phyloP scores from a whole-genome alignment of 64 coral and sea anemone species.

The Pocillopora damicornis region DNA sequence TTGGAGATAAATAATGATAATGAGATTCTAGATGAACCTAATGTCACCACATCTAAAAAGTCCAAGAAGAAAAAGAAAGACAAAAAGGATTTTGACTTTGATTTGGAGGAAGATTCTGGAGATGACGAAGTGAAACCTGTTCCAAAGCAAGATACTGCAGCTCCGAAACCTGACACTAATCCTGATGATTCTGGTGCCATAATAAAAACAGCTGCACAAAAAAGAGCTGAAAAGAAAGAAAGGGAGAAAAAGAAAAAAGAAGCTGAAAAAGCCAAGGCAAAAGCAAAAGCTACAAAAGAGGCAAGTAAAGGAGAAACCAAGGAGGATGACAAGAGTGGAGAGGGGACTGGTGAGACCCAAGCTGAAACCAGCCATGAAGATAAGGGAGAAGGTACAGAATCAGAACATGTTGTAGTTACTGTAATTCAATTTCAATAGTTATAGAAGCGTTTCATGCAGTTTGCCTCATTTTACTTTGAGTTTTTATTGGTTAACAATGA shows the following conservation, averaged over 20 bases:
- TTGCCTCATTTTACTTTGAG: too few species aligned
- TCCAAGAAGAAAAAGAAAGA: slow-evolving; percentile 81
- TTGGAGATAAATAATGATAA: slow-evolving; percentile 30
- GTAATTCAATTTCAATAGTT: too few species aligned
- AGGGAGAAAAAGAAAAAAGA: slow-evolving; percentile 96
- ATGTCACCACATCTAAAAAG: slow-evolving; percentile 52
- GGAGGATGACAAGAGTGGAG: slow-evolving; percentile 10
- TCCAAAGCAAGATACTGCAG: slow-evolving; percentile 15
- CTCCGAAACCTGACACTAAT: slow-evolving; percentile 29
- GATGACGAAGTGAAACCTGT: slow-evolving; percentile 40
- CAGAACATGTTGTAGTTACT: background rate
- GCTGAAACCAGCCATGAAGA: background rate
- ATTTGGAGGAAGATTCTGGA: slow-evolving; percentile 55
- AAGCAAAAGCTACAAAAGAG: slow-evolving; percentile 63
- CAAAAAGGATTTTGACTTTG: slow-evolving; percentile 88
- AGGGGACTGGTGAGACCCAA: background rate
- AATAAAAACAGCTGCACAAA: slow-evolving; percentile 96
- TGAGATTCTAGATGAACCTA: slow-evolving; percentile 22
- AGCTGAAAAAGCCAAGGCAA: slow-evolving; percentile 83
- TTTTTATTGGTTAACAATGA: too few species aligned
- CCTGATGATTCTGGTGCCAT: slow-evolving; percentile 29
- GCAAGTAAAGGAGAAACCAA: slow-evolving; percentile 34
- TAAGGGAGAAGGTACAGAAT: background rate
- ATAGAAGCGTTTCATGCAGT: too few species aligned
- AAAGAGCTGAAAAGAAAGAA: slow-evolving; percentile 98